phyloP scores from a whole-genome alignment of 2,888 invertebrate genomes.

The Volucella bombylans region DNA sequence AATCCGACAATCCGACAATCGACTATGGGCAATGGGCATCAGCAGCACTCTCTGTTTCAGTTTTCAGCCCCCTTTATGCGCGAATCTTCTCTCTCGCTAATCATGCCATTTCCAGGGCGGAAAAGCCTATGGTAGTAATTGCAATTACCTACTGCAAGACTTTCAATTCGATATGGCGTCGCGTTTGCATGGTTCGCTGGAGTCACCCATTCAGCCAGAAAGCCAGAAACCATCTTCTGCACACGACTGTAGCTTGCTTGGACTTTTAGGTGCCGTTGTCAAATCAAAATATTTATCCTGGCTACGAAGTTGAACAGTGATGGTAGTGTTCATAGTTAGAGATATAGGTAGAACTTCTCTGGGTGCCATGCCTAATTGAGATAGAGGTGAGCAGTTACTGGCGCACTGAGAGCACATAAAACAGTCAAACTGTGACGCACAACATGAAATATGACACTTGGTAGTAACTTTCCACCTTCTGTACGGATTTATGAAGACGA shows the following conservation, averaged over 20 bases:
- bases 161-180: slow-evolving; percentile 64
- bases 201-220: slow-evolving; percentile 11
- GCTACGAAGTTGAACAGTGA: not conserved
- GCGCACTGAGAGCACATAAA: slow-evolving; percentile 70
- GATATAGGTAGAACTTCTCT: slow-evolving; percentile 19
- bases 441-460: slow-evolving; percentile 63
- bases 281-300: slow-evolving; percentile 74
- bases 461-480: slow-evolving; percentile 48
- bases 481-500: slow-evolving; percentile 28
- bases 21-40: slow-evolving; percentile 11
- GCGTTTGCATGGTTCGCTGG: slow-evolving; percentile 44
- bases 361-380: slow-evolving; percentile 70
- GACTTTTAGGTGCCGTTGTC: slow-evolving; percentile 56
- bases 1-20: too few relatives aligned
- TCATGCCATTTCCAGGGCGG: slow-evolving; percentile 66
- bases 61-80: not conserved
- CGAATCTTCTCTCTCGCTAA: slow-evolving; percentile 47
- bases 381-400: slow-evolving; percentile 55
- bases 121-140: slow-evolving; percentile 71
- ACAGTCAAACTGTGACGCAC: slow-evolving; percentile 74
- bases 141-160: slow-evolving; percentile 73
- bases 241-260: not conserved
- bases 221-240: slow-evolving; percentile 6
- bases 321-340: slow-evolving; percentile 28
- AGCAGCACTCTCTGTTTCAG: slow-evolving; percentile 4